Percentiles rank a stretch among this genome's conserved stretches.
phyloP scores from a whole-genome alignment of 2,888 invertebrate genomes.

The Eupeodes luniger region DNA sequence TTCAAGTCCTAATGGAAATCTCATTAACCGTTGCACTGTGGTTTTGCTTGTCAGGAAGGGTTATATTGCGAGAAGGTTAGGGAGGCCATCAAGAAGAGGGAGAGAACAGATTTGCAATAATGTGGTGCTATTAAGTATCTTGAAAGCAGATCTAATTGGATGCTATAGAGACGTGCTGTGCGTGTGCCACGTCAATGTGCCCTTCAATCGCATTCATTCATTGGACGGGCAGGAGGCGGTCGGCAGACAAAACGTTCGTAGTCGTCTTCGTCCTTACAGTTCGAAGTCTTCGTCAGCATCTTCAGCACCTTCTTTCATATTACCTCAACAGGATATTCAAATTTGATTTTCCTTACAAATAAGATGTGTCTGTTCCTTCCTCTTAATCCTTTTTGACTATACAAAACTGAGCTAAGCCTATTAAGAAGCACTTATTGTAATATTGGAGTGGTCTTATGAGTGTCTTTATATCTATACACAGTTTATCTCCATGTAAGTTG shows the following conservation, averaged over 20 bases:
- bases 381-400: constrained; percentile 1
- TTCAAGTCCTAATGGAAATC: constrained; percentile 48
- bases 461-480: too few relatives aligned
- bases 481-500: background rate
- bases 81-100: background rate
- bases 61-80: background rate
- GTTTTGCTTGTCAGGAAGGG: constrained; percentile 10
- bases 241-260: background rate
- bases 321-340: constrained; percentile 16
- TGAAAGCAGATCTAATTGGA: constrained; percentile 54
- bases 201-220: constrained; percentile 28
- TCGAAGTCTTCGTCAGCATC: background rate
- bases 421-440: background rate
- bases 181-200: background rate
- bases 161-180: constrained; percentile 25
- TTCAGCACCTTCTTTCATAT: background rate
- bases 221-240: background rate
- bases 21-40: constrained; percentile 58
- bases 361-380: too few relatives aligned
- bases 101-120: constrained; percentile 53
- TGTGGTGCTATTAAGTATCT: constrained; percentile 46
- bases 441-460: background rate
- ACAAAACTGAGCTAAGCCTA: constrained; percentile 9
- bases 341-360: constrained; percentile 27
- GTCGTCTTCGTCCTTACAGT: background rate